phyloP scores from a whole-genome alignment of 1,140 invertebrate species.

The Arctopsyche grandis region DNA sequence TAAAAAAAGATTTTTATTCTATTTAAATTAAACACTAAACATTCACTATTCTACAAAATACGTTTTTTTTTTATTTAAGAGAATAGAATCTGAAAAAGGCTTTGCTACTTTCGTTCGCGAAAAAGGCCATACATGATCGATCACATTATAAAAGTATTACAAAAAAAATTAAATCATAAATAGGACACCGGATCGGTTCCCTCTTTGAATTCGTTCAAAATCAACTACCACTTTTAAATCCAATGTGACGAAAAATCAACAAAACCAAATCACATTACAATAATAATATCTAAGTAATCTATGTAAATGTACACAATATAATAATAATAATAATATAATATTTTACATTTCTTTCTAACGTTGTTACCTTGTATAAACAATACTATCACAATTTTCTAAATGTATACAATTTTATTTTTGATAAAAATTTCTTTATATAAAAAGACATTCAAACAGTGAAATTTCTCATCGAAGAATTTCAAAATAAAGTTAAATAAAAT shows the following conservation, averaged over 20 bases:
- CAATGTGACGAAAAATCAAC: too few species aligned
- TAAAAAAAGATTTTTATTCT: not conserved
- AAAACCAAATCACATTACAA: too few species aligned
- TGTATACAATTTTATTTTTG: not conserved
- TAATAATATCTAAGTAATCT: not conserved
- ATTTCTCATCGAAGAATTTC: too few species aligned
- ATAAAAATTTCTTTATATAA: too few species aligned
- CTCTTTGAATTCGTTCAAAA: too few species aligned
- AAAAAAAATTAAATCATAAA: not conserved
- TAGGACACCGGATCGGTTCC: not conserved
- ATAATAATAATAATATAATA: not conserved
- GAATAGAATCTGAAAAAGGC: slow-evolving; percentile 30
- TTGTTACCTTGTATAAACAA: slow-evolving; percentile 16
- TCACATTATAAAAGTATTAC: slow-evolving; percentile 26
- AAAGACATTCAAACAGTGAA: too few species aligned
- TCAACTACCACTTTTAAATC: too few species aligned
- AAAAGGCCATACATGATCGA: slow-evolving; percentile 20
- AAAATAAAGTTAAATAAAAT: too few species aligned
- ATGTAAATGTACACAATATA: slow-evolving; percentile 7
- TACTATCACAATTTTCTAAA: slow-evolving; percentile 28
- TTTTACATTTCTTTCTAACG: slow-evolving; percentile 5
- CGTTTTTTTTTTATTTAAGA: not conserved
- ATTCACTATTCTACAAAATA: slow-evolving; percentile 12
- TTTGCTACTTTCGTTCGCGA: slow-evolving; percentile 28
- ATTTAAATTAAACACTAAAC: not conserved